Conservation (phyloP, 2,888 invertebrate species). For the Labia minor region DNA sequence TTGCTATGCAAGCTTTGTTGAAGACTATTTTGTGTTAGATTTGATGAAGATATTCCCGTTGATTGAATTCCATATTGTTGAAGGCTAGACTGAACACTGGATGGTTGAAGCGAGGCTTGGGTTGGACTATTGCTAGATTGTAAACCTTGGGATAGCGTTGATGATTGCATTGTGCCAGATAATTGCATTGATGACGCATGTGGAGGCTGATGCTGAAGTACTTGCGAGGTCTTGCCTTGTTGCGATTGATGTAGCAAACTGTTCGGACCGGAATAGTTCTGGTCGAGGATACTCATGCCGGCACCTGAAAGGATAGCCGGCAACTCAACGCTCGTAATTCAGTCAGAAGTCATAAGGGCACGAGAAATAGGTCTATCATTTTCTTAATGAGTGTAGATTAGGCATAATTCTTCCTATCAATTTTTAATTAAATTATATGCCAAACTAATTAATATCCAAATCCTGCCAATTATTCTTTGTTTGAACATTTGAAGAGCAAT, state of each 20-base stretch:
- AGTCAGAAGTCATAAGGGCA: neutral
- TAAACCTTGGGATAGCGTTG: neutral
- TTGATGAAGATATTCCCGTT: neutral
- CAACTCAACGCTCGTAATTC: neutral
- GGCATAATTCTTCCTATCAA: too few relatives aligned
- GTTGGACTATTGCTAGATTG: neutral
- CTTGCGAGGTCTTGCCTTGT: neutral
- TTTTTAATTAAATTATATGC: too few relatives aligned
- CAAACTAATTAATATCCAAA: too few relatives aligned
- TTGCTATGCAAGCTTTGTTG: neutral
- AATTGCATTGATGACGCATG: neutral
- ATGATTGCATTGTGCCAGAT: neutral
- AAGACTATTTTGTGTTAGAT: neutral
- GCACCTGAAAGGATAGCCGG: neutral
- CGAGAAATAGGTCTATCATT: neutral
- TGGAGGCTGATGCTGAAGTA: neutral
- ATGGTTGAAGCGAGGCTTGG: neutral
- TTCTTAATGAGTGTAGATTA: neutral
- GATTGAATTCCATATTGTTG: neutral
- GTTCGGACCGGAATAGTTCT: neutral
- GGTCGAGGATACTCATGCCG: constrained; percentile 4
- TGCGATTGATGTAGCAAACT: neutral
- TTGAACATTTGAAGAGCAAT: too few relatives aligned
- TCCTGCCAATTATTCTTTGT: too few relatives aligned
- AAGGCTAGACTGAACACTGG: neutral